Evolutionary conservation across 2,113 vertebrate species (phyloP), one percentile per base, ranked within the genome.

Genomic region (Rhinopomastus cyanomelas): DNA sequence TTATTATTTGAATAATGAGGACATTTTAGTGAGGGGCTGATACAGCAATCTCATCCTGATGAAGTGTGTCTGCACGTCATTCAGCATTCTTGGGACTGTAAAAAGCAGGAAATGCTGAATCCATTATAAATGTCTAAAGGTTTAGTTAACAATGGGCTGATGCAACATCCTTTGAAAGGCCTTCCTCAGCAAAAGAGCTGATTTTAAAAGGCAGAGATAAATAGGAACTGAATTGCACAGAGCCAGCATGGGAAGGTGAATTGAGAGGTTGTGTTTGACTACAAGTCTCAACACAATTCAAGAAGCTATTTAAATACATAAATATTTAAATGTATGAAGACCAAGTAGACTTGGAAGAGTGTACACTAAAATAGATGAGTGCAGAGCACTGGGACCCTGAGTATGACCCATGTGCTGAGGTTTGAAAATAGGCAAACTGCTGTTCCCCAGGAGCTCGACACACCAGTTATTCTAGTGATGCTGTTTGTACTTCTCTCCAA

Each of bases 71-170:
- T 95, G 90, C 88, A 91, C 84, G 77, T 95, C 92, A 96, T 92
- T 93, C 92, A 87, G 93, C 92, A 87, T 95, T 94, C 92, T 87
- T 88, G 83, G 93, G 94, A 69, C 66, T 62, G 78, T 20, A 93
- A 82, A 94, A 95, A 90, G 90, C 88, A 95, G 95, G 92, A 94
- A 96, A 92, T 91, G 92, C 88, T 95, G 96, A 95, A 93, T 93
- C 95, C 69, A 94, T 95, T 93, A 92, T 68, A 91, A 88, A 92
- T 53, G 66, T 92, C 78, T 95, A 93, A 93, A 95, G 91, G 96
- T 92, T 96, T 92, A 94, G 88, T 94, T 90, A 95, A 95, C 89
- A 95, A 95, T 89, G 90, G 88, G 90, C 95, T 96, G 89, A 95
- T 86, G 88, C 87, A 96, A 94, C 90, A 92, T 89, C 84, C 90